Conservation (phyloP, 2,888 invertebrate genomes). For the Drosophila quinaria region DNA sequence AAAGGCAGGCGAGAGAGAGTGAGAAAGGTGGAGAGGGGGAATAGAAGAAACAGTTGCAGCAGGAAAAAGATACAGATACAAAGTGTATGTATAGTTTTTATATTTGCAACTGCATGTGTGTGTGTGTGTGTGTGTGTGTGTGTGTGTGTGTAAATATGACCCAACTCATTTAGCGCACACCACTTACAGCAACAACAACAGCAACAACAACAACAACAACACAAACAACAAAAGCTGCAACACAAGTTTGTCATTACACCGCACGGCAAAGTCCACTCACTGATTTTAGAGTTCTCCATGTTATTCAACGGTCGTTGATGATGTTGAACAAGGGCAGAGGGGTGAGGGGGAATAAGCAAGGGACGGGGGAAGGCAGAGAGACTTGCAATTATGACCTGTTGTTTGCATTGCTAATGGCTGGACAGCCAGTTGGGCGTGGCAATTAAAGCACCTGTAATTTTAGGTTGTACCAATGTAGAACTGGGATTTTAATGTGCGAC, state of each 20-base stretch:
- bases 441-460: slow-evolving; percentile 52
- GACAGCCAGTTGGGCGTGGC: slow-evolving; percentile 53
- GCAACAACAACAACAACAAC: slow-evolving; percentile 26
- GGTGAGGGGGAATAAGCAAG: not conserved
- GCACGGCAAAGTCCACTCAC: slow-evolving; percentile 46
- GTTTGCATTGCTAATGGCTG: slow-evolving; percentile 56
- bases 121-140: slow-evolving; percentile 5
- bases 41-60: slow-evolving; percentile 34
- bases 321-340: no score
- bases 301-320: not conserved
- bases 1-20: slow-evolving; percentile 16
- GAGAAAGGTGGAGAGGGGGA: not conserved
- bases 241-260: slow-evolving; percentile 63
- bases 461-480: slow-evolving; percentile 5
- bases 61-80: slow-evolving; percentile 1
- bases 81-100: slow-evolving; percentile 7
- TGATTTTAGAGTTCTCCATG: slow-evolving; percentile 24
- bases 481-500: not conserved
- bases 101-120: slow-evolving; percentile 17
- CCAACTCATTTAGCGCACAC: slow-evolving; percentile 63
- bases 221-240: slow-evolving; percentile 10
- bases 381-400: slow-evolving; percentile 64
- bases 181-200: slow-evolving; percentile 32
- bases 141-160: slow-evolving; percentile 37
- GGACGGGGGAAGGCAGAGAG: not conserved